Percentiles rank a stretch among this genome's conserved stretches.
phyloP scores from a whole-genome alignment of 2,797 vertebrate genomes.

The Okamejei kenojei region DNA sequence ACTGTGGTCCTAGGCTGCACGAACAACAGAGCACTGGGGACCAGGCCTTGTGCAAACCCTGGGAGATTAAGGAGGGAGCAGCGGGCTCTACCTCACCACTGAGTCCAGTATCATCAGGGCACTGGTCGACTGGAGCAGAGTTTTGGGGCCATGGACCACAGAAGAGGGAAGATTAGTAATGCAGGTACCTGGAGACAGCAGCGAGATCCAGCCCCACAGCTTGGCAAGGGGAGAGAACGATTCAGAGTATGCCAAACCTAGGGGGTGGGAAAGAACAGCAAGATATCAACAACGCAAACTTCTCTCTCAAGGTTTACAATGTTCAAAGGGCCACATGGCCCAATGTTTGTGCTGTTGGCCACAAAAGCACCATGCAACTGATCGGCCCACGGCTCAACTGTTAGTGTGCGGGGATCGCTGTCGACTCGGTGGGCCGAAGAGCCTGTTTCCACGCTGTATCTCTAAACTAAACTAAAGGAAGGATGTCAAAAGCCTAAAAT shows the following conservation, averaged over 20 bases:
- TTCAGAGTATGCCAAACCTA: not conserved
- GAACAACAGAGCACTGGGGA: not conserved
- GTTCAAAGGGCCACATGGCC: not conserved
- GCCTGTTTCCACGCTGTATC: too few relatives aligned
- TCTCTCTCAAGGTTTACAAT: not conserved
- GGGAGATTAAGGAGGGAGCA: not conserved
- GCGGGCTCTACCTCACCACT: not conserved
- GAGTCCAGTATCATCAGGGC: not conserved
- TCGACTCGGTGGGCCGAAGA: too few relatives aligned
- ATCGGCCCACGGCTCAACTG: too few relatives aligned
- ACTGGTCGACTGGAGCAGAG: not conserved
- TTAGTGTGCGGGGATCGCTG: too few relatives aligned
- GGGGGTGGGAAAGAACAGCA: not conserved
- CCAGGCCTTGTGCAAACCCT: not conserved
- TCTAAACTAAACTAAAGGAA: too few relatives aligned
- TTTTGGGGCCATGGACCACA: not conserved
- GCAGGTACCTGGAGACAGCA: conserved; percentile 12
- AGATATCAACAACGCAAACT: not conserved
- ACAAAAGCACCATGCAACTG: not conserved
- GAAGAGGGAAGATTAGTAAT: not conserved
- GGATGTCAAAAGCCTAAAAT: too few relatives aligned
- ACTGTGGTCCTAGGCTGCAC: not conserved
- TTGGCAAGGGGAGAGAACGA: not conserved
- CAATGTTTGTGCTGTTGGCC: not conserved
- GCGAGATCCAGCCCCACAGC: not conserved